Base-by-base conservation (phyloP, 2,113 vertebrate genomes). In the Cebidichthys violaceus region DNA sequence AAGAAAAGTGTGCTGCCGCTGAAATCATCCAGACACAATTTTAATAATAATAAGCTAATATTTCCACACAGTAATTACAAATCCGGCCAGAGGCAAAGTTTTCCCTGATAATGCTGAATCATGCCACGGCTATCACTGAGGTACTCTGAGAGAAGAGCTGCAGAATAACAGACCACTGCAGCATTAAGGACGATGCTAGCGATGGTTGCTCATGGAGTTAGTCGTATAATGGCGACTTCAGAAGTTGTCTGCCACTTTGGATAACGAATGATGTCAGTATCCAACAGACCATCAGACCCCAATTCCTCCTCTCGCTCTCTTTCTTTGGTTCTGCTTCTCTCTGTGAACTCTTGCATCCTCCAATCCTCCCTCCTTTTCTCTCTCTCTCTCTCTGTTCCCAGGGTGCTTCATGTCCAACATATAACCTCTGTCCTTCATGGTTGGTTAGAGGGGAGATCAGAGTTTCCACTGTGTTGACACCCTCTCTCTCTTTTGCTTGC, bases 381-480 rank as follows among this genome's bases (percentile, higher is more conserved):
- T 69, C 66, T 13, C 0, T 76, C 41, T 60, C 66, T 13, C 0
- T 76, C 41, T 60, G 54, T 73, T 90, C 90, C 88, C 87, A 77
- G 59, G 75, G 84, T 81, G 60, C 55, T 45, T 3, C 61, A 64
- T 84, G 86, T 88, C 79, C 86, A 75, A 85, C 88, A 90, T 81
- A 83, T 77, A 61, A 87, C 76, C 65, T 78, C 81, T 85, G 90
- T 87, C 94, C 93, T 94, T 93, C 87, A 88, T 72, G 87, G 85
- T 77, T 87, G 83, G 84, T 89, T 85, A 85, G 88, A 95, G 90
- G 92, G 81, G 89, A 86, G 59, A 84, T 91, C 86, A 87, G 54
- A 79, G 81, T 88, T 81, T 86, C 52, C 47, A 9, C 75, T 62
- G 3, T 87, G 88, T 60, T 27, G 62, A 85, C 59, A 82, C 72